Evolutionary conservation across 2,113 vertebrate species (phyloP), one percentile per base, ranked within the genome.

Genomic region (Psittacula cyanocephala): DNA sequence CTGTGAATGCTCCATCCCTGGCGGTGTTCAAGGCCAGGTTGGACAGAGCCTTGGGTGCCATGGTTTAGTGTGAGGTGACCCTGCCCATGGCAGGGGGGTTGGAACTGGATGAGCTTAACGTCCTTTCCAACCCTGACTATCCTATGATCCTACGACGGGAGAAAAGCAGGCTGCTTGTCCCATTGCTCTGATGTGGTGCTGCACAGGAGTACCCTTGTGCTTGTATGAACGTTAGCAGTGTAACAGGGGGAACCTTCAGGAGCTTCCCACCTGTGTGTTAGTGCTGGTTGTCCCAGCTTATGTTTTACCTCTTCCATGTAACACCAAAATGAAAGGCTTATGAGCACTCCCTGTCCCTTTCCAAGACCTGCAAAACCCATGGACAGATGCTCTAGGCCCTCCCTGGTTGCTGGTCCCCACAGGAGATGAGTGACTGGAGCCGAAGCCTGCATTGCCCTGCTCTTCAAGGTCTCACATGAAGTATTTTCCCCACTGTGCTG

Each of bases 151-250:
- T 20, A 29, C n/a, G 6, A 1, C 1, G 13, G 8, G 43, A 55
- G 24, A 49, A 43, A 43, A 63, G 49, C 13, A 13, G 43, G 20
- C 46, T 23, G 1, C 7, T n/a, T 27, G 60, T 29, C 60, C 17
- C 6, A 11, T 4, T 6, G 49, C 27, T 44, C 37, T 44, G 29
- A 13, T 3, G 23, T 9, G 33, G 14, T 17, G 10, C 14, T 49
- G 7, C 4, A 4, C 1, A 60, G 13, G 7, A 10, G 35, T 13
- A 25, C 5, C 14, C 17, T 10, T 1, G 29, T 6, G 11, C 13
- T 52, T 35, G 29, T 10, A 35, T 35, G 29, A 29, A 79, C 28
- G 50, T 27, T 13, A 53, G 6, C 23, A 4, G 29, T 16, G 37
- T 11, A 31, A 62, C 13, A 18, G 1, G 4, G 16, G 29, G 17